Evolutionary conservation across 2,888 invertebrate genomes (phyloP).

Genomic region (Archaeoteleia sp.): DNA sequence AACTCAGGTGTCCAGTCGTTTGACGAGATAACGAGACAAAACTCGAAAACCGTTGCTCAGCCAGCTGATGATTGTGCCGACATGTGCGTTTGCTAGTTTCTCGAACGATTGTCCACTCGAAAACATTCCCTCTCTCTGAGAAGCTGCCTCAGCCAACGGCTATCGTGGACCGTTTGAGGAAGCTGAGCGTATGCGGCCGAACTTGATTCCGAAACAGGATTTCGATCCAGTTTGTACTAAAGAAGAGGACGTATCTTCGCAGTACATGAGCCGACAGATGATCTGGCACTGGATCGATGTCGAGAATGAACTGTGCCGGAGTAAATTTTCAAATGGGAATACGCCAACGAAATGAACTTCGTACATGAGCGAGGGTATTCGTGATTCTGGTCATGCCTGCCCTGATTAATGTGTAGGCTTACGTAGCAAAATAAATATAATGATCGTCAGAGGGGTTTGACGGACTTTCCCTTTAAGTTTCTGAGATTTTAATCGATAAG

Average conservation of each 20-base stretch:
- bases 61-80: constrained; percentile 50
- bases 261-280: constrained; percentile 31
- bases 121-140: constrained; percentile 33
- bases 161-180: constrained; percentile 69
- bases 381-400: constrained; percentile 8
- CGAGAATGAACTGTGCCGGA: no score
- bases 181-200: constrained; percentile 57
- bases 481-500: no score
- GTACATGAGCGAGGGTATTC: neutral
- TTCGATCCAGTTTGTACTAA: constrained; percentile 63
- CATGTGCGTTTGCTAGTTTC: constrained; percentile 29
- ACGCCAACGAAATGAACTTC: no score
- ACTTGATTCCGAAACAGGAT: constrained; percentile 74
- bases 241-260: constrained; percentile 34
- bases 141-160: constrained; percentile 57
- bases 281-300: constrained; percentile 34
- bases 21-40: constrained; percentile 58
- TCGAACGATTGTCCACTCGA: constrained; percentile 38
- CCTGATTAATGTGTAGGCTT: neutral
- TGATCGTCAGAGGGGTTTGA: neutral
- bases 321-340: no score
- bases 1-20: constrained; percentile 57
- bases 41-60: constrained; percentile 57
- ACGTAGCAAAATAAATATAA: neutral
- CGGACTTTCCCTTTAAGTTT: constrained; percentile 21